Evolutionary conservation across 2,797 vertebrate genomes (phyloP).

Genomic region (Eupleurogrammus muticus): DNA sequence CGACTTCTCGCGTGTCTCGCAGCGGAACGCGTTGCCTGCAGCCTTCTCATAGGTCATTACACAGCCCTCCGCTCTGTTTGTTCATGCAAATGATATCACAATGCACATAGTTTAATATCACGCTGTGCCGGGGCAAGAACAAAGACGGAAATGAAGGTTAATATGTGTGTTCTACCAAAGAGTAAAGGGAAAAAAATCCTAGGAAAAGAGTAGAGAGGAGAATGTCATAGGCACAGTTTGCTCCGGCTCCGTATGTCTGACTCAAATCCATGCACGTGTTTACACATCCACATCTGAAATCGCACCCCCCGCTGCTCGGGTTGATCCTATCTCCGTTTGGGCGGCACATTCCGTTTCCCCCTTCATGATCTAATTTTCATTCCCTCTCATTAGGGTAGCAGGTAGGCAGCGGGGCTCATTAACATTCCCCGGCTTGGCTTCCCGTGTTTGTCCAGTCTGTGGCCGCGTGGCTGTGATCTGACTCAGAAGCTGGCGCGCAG

Average conservation of each 20-base stretch:
- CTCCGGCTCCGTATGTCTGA: not conserved
- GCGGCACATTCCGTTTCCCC: conserved; percentile 10
- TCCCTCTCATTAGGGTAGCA: conserved; percentile 25
- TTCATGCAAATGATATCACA: conserved; percentile 64
- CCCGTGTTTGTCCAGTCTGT: conserved; percentile 51
- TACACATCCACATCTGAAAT: conserved; percentile 2
- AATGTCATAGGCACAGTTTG: conserved; percentile 1
- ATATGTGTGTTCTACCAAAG: conserved; percentile 39
- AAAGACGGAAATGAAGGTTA: conserved; percentile 49
- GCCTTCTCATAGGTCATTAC: conserved; percentile 53
- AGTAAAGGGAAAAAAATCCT: not conserved
- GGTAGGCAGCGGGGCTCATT: conserved; percentile 50
- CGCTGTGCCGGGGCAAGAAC: conserved; percentile 26
- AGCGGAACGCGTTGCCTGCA: conserved; percentile 26
- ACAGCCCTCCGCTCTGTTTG: conserved; percentile 41
- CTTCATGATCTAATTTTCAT: conserved; percentile 31
- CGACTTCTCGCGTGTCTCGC: conserved; percentile 43
- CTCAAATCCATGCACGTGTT: conserved; percentile 8
- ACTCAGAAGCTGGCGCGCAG: conserved; percentile 56
- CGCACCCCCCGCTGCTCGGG: not conserved
- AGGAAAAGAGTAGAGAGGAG: not conserved
- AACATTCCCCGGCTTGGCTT: conserved; percentile 60
- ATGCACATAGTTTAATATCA: conserved; percentile 54
- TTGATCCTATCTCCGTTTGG: conserved; percentile 23
- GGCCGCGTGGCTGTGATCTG: conserved; percentile 50